Evolutionary conservation across 2,888 invertebrate species (phyloP).

Genomic region (Caradrina kadenii): DNA sequence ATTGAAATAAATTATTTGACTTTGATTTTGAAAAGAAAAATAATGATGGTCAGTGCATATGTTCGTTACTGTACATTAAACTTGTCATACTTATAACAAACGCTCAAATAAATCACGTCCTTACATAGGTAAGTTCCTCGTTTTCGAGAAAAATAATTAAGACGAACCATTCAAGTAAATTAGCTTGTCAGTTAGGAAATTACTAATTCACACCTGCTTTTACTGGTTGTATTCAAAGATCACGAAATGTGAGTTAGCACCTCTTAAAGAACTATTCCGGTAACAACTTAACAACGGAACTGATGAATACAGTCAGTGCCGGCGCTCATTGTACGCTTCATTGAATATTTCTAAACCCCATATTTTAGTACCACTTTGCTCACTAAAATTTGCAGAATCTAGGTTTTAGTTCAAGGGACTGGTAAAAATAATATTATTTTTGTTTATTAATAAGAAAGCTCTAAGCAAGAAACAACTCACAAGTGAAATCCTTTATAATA

Average conservation of each 20-base stretch:
- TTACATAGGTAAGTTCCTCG: not conserved
- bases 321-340: slow-evolving; percentile 44
- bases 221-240: slow-evolving; percentile 79
- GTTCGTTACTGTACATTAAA: not conserved
- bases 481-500: not conserved
- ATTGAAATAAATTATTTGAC: too few species aligned
- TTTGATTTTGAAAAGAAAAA: too few species aligned
- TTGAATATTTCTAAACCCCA: slow-evolving; percentile 34
- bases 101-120: slow-evolving; percentile 16
- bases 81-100: slow-evolving; percentile 1
- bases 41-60: too few species aligned
- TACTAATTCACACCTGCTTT: slow-evolving; percentile 81
- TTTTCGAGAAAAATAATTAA: slow-evolving; percentile 51
- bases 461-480: not conserved
- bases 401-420: not conserved
- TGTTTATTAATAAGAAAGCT: not conserved
- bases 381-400: not conserved
- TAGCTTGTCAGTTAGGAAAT: slow-evolving; percentile 78
- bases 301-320: slow-evolving; percentile 29
- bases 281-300: slow-evolving; percentile 54
- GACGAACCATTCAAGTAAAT: slow-evolving; percentile 65
- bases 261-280: slow-evolving; percentile 75
- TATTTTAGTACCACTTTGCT: slow-evolving; percentile 1
- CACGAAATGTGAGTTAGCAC: slow-evolving; percentile 87
- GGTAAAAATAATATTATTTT: not conserved